A percentile compares a stretch with the other conserved stretches of the same genome.
Conservation (phyloP, 53 echinoderm and acorn worm genomes). For the Glandiceps talaboti region DNA sequence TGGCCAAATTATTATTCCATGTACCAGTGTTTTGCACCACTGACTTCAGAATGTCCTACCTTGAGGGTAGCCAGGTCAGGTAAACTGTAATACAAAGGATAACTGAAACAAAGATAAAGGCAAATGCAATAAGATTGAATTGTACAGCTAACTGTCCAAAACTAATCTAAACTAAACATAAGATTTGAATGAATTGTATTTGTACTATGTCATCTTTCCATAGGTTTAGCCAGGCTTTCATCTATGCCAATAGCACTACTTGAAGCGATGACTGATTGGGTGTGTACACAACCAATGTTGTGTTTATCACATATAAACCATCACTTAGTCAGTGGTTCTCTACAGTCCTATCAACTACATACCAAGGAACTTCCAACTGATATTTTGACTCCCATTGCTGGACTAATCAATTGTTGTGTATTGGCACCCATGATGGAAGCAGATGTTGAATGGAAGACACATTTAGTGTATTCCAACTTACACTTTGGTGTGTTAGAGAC, state of each 20-base stretch:
- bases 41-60: too few species aligned
- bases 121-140: too few species aligned
- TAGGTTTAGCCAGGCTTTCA: not conserved
- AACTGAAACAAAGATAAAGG: too few species aligned
- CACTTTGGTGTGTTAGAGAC: slow-evolving; percentile 32
- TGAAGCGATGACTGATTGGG: slow-evolving; percentile 28
- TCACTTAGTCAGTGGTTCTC: too few species aligned
- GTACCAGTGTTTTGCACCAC: too few species aligned
- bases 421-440: slow-evolving; percentile 10
- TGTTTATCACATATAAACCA: slow-evolving; percentile 1
- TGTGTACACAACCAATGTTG: slow-evolving; percentile 15
- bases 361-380: not conserved
- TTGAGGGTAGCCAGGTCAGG: too few species aligned
- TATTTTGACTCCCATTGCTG: slow-evolving; percentile 25
- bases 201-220: too few species aligned
- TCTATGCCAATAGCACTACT: slow-evolving; percentile 20
- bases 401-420: slow-evolving; percentile 39
- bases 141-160: too few species aligned
- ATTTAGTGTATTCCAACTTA: slow-evolving; percentile 25
- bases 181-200: too few species aligned
- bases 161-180: too few species aligned
- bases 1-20: too few species aligned
- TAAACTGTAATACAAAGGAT: too few species aligned
- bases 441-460: not conserved
- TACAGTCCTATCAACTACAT: slow-evolving; percentile 30